Percentiles rank a stretch among this genome's conserved stretches.
phyloP scores from a whole-genome alignment of 2,113 vertebrate genomes.

The Alligator sinensis region DNA sequence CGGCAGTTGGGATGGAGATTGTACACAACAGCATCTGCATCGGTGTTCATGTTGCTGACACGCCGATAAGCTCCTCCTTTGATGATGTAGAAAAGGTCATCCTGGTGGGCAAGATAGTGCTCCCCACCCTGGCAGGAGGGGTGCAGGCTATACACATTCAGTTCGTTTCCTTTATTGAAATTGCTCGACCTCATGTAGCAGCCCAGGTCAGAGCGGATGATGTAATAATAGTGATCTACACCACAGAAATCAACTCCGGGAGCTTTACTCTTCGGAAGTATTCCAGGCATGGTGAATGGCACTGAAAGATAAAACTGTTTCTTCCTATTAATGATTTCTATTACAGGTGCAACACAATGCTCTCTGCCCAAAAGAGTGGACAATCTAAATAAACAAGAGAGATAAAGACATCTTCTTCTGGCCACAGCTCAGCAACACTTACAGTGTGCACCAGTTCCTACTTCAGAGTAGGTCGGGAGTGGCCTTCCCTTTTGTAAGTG shows the following conservation, averaged over 20 bases:
- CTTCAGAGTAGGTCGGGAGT: no score
- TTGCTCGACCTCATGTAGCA: not conserved
- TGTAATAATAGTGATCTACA: not conserved
- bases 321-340: not conserved
- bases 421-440: no score
- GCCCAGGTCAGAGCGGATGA: conserved; percentile 4
- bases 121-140: conserved; percentile 6
- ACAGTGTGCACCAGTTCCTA: no score
- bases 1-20: conserved; percentile 16
- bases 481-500: no score
- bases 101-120: conserved; percentile 8
- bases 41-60: not conserved
- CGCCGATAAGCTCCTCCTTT: not conserved
- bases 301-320: not conserved
- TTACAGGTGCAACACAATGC: not conserved
- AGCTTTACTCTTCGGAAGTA: not conserved
- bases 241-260: not conserved
- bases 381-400: no score
- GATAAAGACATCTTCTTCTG: no score
- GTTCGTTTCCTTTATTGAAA: not conserved
- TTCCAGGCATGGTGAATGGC: not conserved
- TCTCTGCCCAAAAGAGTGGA: no score
- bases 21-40: not conserved
- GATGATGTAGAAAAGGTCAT: conserved; percentile 5
- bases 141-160: not conserved